Evolutionary conservation across 2,797 vertebrate genomes (phyloP), one percentile per base, ranked within the genome.

Genomic region (Ctenopoma multispine): DNA sequence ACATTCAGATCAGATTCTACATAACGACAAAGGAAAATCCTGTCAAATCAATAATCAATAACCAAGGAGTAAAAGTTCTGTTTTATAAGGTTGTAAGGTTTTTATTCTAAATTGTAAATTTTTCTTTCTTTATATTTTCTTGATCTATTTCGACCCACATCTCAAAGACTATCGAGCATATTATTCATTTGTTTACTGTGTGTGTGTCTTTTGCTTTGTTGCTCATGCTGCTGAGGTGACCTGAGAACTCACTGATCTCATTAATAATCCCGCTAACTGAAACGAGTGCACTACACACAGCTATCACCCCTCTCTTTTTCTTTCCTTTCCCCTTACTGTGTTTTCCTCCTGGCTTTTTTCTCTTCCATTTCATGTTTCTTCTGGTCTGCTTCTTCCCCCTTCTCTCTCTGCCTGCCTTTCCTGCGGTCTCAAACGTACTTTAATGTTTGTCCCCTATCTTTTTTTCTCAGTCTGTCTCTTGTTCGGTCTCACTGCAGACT

Each of bases 221-320:
- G 46, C 75, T 73, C 61, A 51, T 64, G 68, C 68, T 51, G 55
- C 87, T 68, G 79, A 74, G 71, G 75, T 71, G 84, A 87, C 87
- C 89, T 88, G 77, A 74, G 79, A 79, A 88, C 77, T 78, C 62
- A 23, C 77, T 87, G 87, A 92, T 93, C 90, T 90, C 82, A 89
- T 92, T 93, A 92, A 91, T 93, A 93, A 94, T 93, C 87, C 89
- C 70, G 69, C 82, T 83, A 85, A 80, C 67, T 89, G 81, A 89
- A 91, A 61, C 74, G 74, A 84, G 69, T 54, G 7, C 0, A 50
- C 72, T 76, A 69, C 43, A 9, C 10, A 1, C 55, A 78, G 68
- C 80, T 53, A 70, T 50, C 31, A 2, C 58, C 51, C 38, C 41
- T 67, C 51, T 38, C 15, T 38, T 24, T 11, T 18, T 2, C 65